These are phyloP conservation scores for Drosophila leonis DNA, from an alignment of 2,888 invertebrate genomes.

Conservation along the genomic window DNA sequence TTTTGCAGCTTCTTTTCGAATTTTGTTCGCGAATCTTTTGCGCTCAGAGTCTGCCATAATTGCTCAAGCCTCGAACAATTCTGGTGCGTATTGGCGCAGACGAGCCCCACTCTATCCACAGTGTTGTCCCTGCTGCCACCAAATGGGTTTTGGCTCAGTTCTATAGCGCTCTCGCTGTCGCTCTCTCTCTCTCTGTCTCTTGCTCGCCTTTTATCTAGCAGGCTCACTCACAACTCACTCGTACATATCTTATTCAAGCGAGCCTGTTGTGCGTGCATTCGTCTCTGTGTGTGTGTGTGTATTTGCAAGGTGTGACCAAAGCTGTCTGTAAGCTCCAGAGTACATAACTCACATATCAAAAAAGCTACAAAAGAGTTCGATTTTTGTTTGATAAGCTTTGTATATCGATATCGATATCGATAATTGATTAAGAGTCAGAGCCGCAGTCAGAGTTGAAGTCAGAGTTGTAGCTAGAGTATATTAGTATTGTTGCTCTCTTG, in stretches of 20 bases:
- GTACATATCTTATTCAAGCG: not conserved
- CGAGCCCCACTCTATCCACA: not conserved
- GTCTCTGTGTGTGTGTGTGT: not conserved
- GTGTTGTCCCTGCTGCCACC: not conserved
- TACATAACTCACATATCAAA: not conserved
- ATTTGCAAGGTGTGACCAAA: slow-evolving; percentile 12
- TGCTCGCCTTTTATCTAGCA: not conserved
- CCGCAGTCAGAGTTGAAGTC: not conserved
- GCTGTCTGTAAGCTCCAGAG: not conserved
- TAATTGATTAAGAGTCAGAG: not conserved
- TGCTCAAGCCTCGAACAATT: slow-evolving; percentile 31
- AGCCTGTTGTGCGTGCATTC: not conserved
- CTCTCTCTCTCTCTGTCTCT: not conserved
- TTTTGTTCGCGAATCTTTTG: slow-evolving; percentile 35
- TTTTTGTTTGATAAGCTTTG: not conserved
- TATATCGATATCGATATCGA: not conserved
- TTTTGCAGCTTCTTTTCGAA: slow-evolving; percentile 24
- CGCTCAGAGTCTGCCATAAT: slow-evolving; percentile 31
- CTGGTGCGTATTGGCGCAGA: slow-evolving; percentile 40
- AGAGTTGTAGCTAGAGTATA: not conserved
- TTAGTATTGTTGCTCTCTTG: not conserved
- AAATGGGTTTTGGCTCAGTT: slow-evolving; percentile 1
- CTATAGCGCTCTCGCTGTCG: not conserved
- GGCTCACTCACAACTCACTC: not conserved
- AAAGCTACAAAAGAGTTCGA: not conserved